Conservation (phyloP, 2,113 vertebrate species). For the Eudorcas thomsonii region DNA sequence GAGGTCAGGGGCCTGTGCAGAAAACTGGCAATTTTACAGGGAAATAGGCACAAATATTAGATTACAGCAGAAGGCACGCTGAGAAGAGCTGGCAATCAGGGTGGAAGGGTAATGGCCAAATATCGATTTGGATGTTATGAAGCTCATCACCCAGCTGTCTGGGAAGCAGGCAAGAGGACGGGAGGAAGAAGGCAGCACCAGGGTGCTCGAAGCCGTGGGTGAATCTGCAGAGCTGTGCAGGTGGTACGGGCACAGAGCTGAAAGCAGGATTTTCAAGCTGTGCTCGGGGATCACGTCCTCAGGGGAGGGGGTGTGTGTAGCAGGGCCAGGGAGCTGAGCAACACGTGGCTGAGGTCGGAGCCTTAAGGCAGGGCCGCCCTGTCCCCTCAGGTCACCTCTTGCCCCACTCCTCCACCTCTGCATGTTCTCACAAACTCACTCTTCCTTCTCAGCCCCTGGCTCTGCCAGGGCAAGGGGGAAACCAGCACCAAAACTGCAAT, state of each 20-base stretch:
- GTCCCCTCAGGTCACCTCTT: neutral
- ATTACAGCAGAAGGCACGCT: constrained; percentile 45
- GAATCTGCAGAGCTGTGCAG: neutral
- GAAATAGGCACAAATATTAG: constrained; percentile 33
- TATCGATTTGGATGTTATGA: constrained; percentile 33
- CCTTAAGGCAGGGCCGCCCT: neutral
- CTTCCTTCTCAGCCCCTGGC: neutral
- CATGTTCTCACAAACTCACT: neutral
- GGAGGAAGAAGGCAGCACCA: neutral
- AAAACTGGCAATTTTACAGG: constrained; percentile 42
- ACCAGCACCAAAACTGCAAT: neutral
- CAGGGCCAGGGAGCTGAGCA: neutral
- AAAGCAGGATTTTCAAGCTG: neutral
- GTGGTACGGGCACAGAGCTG: rapidly evolving
- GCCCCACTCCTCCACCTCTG: neutral
- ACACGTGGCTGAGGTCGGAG: neutral
- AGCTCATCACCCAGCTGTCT: constrained; percentile 42
- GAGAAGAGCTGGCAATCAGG: constrained; percentile 23
- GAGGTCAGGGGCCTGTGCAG: constrained; percentile 1
- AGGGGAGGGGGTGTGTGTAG: neutral
- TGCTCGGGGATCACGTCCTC: neutral
- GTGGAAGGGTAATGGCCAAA: constrained; percentile 43
- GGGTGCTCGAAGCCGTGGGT: neutral
- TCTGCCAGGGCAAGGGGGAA: neutral
- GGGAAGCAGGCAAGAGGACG: neutral